Conservation (phyloP, 1,140 invertebrate genomes). For the Aphaenogaster floridana region DNA sequence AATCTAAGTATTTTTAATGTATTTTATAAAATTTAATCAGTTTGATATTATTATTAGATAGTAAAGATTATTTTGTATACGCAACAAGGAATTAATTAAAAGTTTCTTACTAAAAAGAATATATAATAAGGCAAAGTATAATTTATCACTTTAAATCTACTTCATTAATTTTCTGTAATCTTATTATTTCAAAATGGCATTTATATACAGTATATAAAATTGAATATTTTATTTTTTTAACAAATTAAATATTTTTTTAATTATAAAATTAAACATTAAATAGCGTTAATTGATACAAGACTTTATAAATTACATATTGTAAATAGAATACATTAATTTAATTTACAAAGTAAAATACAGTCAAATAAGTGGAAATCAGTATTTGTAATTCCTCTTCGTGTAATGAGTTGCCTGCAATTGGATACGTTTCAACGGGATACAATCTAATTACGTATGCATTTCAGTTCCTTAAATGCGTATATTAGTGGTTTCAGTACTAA, state of each 20-base stretch:
- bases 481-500: conserved; percentile 19
- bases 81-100: background rate
- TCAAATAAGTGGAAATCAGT: conserved; percentile 37
- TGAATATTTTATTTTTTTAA: background rate
- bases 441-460: conserved; percentile 47
- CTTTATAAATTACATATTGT: background rate
- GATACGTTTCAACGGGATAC: conserved; percentile 15
- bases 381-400: conserved; percentile 28
- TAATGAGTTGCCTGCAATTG: conserved; percentile 62
- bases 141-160: conserved; percentile 4
- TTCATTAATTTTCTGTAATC: conserved; percentile 3
- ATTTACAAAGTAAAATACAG: conserved; percentile 15
- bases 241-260: background rate
- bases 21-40: background rate
- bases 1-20: background rate
- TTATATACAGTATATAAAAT: background rate
- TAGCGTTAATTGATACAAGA: background rate
- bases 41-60: background rate
- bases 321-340: conserved; percentile 8
- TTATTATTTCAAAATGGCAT: background rate
- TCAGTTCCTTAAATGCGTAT: conserved; percentile 48
- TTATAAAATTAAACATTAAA: background rate
- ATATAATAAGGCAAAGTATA: background rate
- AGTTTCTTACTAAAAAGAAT: background rate
- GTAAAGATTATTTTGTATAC: background rate